Conservation (phyloP, 2,797 vertebrate species). For the Smutsia gigantea region DNA sequence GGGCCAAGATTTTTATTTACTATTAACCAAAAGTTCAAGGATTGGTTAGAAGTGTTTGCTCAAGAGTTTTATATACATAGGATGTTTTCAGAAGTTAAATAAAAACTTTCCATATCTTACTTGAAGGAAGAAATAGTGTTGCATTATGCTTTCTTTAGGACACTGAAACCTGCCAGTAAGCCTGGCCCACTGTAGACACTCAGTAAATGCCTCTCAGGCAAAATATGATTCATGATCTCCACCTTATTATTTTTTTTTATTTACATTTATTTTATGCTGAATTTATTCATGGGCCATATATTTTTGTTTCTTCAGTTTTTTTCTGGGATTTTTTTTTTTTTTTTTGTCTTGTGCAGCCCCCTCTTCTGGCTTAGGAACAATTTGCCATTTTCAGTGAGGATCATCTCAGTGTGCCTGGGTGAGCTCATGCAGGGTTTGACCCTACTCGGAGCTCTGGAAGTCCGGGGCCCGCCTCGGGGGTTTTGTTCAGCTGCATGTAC, state of each 20-base stretch:
- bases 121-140: neutral
- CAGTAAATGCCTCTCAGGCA: neutral
- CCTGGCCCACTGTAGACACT: neutral
- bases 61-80: neutral
- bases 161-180: neutral
- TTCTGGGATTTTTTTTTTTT: neutral
- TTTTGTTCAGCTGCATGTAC: neutral
- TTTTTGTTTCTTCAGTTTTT: neutral
- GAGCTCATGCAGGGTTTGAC: neutral
- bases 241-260: neutral
- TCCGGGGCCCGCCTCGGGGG: neutral
- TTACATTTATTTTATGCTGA: neutral
- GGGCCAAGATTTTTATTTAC: neutral
- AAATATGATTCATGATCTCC: neutral
- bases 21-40: neutral
- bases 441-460: neutral
- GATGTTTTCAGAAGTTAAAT: neutral
- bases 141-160: neutral
- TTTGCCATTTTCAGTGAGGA: neutral
- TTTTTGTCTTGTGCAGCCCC: neutral
- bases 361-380: neutral
- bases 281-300: neutral
- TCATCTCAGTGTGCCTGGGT: neutral
- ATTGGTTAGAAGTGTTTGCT: neutral
- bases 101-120: neutral